These are phyloP conservation scores for Sycobia sp. DNA, from an alignment of 1,140 invertebrate species.

Conservation along the genomic window DNA sequence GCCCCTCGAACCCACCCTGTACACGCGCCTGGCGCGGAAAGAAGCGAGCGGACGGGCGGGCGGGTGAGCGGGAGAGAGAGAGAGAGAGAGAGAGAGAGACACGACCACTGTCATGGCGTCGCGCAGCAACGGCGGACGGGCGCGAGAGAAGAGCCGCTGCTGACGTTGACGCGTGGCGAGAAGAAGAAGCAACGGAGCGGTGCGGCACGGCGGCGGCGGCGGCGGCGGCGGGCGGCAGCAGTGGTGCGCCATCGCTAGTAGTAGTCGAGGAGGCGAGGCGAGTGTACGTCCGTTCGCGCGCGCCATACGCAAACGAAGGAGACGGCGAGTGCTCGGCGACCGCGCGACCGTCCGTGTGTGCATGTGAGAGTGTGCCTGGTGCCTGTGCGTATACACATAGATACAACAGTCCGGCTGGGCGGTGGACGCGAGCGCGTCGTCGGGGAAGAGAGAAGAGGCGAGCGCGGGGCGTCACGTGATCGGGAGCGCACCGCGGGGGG, in stretches of 20 bases:
- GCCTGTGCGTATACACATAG: too few relatives aligned
- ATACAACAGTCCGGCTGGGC: neutral
- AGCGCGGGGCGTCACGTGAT: neutral
- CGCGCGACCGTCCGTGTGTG: too few relatives aligned
- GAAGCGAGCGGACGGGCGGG: too few relatives aligned
- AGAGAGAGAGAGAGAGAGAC: constrained; percentile 21
- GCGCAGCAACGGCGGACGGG: constrained; percentile 48
- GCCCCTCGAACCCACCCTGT: constrained; percentile 2
- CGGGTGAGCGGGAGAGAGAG: too few relatives aligned
- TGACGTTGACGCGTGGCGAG: constrained; percentile 41
- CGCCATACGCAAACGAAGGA: too few relatives aligned
- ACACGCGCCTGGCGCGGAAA: too few relatives aligned
- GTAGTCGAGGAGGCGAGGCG: too few relatives aligned
- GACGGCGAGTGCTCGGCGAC: too few relatives aligned
- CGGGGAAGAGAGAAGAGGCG: constrained; percentile 3
- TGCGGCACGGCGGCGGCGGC: neutral
- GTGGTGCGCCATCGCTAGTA: too few relatives aligned
- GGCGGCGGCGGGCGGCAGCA: constrained; percentile 12
- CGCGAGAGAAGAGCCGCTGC: constrained; percentile 37
- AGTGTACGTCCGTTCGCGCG: neutral
- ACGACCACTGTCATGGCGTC: constrained; percentile 57
- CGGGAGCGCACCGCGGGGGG: too few relatives aligned
- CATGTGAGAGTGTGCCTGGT: too few relatives aligned
- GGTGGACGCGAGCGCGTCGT: neutral
- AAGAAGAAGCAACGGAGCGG: constrained; percentile 14